phyloP scores from a whole-genome alignment of 1,140 invertebrate genomes.

The Orius insidiosus region DNA sequence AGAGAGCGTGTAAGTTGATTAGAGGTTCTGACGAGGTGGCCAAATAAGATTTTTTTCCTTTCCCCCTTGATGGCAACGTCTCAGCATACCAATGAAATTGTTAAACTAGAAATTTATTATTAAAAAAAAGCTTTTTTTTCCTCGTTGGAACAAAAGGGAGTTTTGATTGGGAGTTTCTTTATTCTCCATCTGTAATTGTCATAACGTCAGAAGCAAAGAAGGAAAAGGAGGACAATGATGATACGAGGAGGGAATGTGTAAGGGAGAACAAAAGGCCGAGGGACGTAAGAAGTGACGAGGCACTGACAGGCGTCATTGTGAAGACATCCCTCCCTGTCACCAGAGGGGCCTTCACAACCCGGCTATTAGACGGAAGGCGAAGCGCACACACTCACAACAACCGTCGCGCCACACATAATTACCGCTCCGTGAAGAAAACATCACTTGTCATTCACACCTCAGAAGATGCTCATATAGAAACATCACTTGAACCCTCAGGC shows the following conservation, averaged over 20 bases:
- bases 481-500: too few species aligned
- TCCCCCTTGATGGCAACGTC: slow-evolving; percentile 3
- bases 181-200: slow-evolving; percentile 6
- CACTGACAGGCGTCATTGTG: slow-evolving; percentile 9
- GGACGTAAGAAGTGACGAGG: slow-evolving; percentile 7
- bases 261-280: slow-evolving; percentile 2
- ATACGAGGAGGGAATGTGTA: slow-evolving; percentile 6
- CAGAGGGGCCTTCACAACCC: too few species aligned
- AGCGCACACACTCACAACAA: too few species aligned
- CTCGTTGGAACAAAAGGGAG: too few species aligned
- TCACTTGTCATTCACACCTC: too few species aligned
- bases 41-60: slow-evolving; percentile 8
- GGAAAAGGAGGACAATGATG: slow-evolving; percentile 7
- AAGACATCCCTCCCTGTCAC: background rate
- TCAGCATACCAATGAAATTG: slow-evolving; percentile 7
- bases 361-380: too few species aligned
- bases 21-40: slow-evolving; percentile 11
- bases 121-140: too few species aligned
- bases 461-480: too few species aligned
- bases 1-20: slow-evolving; percentile 11
- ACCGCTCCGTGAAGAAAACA: too few species aligned
- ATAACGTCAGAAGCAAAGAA: slow-evolving; percentile 10
- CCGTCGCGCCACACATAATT: too few species aligned
- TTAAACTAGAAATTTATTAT: too few species aligned
- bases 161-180: too few species aligned